Evolutionary conservation across 2,797 vertebrate species (phyloP), one percentile per base, ranked within the genome.

Genomic region (Acrocephalus scirpaceus): DNA sequence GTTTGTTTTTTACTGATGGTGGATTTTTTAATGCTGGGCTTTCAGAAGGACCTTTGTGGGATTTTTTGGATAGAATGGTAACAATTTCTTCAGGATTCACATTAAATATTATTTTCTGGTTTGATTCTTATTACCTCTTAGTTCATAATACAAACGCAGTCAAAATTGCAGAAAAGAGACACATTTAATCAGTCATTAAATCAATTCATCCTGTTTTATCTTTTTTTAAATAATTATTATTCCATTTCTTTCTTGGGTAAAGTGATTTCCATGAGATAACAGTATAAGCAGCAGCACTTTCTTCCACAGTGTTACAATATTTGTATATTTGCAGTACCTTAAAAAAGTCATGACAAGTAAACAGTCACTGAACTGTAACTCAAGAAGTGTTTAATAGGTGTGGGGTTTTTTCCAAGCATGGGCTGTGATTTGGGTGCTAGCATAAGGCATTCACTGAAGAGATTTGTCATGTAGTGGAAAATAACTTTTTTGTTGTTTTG

Each of bases 21-120:
- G 22, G 1, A 13, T 51, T 88, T 87, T 81, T 78, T 26, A 25
- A 45, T 67, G 8, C n/a, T 66, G n/a, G 5, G 7, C 12, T 73
- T 73, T 75, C 42, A 53, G 21, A 69, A 87, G 27, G 20, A 65
- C 6, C 10, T 65, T 16, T 34, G 15, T 45, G 42, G 32, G 11
- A 3, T 26, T 70, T 60, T 57, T 1, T 0, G 2, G 20, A 29
- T 11, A 5, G 5, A 26, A n/a, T 5, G 3, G 2, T 72, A 30
- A 50, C n/a, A 77, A 5, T 88, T 73, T 56, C n/a, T 91, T 87
- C 13, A 70, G 38, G 5, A 58, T 74, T 71, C 20, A 27, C 2
- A 3, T 75, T 56, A 5, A 40, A 47, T 76, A n/a, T 36, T 64
- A 10, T 61, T 58, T 86, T 72, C 38, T 72, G 29, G 11, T 88